Base-by-base conservation (phyloP, 2,797 vertebrate species). In the Poeciliopsis infans region DNA sequence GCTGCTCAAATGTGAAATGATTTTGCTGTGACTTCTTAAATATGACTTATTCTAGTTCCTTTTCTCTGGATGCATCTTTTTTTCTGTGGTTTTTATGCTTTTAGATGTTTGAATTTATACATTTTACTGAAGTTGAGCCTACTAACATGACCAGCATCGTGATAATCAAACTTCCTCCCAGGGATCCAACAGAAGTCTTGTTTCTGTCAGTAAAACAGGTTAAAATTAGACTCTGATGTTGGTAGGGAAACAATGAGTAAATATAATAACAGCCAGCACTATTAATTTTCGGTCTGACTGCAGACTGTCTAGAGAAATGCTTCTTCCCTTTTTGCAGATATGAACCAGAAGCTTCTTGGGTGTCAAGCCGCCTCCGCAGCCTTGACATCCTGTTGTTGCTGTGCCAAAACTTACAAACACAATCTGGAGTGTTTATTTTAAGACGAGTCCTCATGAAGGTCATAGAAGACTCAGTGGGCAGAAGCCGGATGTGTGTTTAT, bases 401-500 rank as follows among this genome's bases (percentile, higher is more conserved):
- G 76, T n/a, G 74, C 83, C 83, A 83, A 79, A 86, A 51, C 23
- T 36, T 28, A 72, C 68, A 75, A 75, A 77, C 59, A 3, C 77
- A 76, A 76, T 85, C 77, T 85, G 76, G 64, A 49, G 66, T 86
- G 86, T 91, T 92, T 92, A 89, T 92, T 91, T 91, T 86, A 85
- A 76, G 85, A 85, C 66, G 68, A 75, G 85, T 91, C 88, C 79
- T 25, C 25, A 25, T 68, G 64, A 33, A 86, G 81, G 66, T 80
- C 25, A 66, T 0, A 1, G 20, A 64, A 55, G 20, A 46, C 74
- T 76, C 84, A 81, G 64, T 12, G 25, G 72, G 41, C 82, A 75
- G 74, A 75, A 73, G 51, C 59, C 79, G 88, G 80, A 86, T 33
- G 28, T 66, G 33, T 68, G 18, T 68, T 41, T 41, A 68, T 68